Conservation (phyloP, 2,797 vertebrate species). For the Brotula barbata region DNA sequence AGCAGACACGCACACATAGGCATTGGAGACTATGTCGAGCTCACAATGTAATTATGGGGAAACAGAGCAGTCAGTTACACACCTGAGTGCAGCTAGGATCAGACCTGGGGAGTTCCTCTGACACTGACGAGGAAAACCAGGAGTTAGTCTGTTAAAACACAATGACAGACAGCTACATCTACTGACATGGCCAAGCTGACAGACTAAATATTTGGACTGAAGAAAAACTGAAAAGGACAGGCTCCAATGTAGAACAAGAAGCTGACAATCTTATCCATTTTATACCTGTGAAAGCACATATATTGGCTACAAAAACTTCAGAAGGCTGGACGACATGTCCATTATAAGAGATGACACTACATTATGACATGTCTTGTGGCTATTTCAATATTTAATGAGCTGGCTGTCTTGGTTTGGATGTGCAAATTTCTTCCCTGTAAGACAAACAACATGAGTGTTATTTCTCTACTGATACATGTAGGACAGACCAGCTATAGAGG, state of each 20-base stretch:
- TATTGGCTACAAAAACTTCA: slow-evolving; percentile 9
- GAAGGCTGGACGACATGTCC: slow-evolving; percentile 3
- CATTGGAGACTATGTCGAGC: slow-evolving; percentile 62
- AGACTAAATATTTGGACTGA: slow-evolving; percentile 69
- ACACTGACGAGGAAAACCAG: slow-evolving; percentile 69
- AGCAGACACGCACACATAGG: slow-evolving; percentile 32
- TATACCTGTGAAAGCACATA: slow-evolving; percentile 29
- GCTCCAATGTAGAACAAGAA: slow-evolving; percentile 19
- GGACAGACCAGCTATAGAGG: too few relatives aligned
- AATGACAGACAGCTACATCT: slow-evolving; percentile 72
- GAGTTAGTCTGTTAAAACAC: slow-evolving; percentile 74
- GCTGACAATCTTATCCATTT: slow-evolving; percentile 23
- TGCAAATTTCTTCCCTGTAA: too few relatives aligned
- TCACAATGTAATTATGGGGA: slow-evolving; percentile 77
- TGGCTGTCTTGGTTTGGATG: not conserved
- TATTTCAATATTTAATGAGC: not conserved
- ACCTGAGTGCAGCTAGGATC: slow-evolving; percentile 73
- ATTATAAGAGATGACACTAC: slow-evolving; percentile 11
- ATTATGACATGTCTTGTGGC: slow-evolving; percentile 1
- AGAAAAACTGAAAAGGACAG: slow-evolving; percentile 38
- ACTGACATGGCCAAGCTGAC: slow-evolving; percentile 58
- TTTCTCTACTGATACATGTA: too few relatives aligned
- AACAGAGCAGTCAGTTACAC: slow-evolving; percentile 77
- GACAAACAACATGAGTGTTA: too few relatives aligned
- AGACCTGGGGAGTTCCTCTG: slow-evolving; percentile 66